Evolutionary conservation across 2,113 vertebrate genomes (phyloP).

Genomic region (Psophia crepitans): DNA sequence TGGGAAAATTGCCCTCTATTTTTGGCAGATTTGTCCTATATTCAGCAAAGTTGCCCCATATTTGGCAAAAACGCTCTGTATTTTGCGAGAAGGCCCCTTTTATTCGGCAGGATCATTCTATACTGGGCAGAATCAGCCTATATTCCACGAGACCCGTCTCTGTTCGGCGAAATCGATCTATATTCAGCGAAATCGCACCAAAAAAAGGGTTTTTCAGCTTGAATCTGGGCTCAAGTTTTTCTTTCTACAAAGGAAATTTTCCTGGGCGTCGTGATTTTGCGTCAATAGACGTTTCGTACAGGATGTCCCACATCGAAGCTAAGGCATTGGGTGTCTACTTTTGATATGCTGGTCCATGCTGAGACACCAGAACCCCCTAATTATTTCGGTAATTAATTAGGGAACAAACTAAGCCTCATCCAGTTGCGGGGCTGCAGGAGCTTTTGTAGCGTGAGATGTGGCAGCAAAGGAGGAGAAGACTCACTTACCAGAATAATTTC

Average conservation of each 20-base stretch:
- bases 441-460: accelerated
- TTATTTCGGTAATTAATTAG: not conserved
- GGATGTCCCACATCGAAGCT: accelerated
- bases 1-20: too few species aligned
- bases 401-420: not conserved
- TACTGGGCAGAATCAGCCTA: too few species aligned
- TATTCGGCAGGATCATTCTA: not conserved
- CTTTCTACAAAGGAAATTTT: accelerated
- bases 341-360: not conserved
- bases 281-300: accelerated
- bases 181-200: too few species aligned
- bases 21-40: too few species aligned
- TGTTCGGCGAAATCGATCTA: accelerated
- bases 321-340: not conserved
- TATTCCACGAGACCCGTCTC: accelerated
- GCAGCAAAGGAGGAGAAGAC: not conserved
- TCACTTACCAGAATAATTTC: not conserved
- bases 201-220: not conserved
- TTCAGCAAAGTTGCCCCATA: too few species aligned
- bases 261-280: accelerated
- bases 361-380: not conserved
- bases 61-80: accelerated
- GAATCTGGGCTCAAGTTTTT: not conserved
- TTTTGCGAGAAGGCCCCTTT: not conserved
- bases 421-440: accelerated